Base-by-base conservation (phyloP, 2,797 vertebrate species). In the Esox lucius region DNA sequence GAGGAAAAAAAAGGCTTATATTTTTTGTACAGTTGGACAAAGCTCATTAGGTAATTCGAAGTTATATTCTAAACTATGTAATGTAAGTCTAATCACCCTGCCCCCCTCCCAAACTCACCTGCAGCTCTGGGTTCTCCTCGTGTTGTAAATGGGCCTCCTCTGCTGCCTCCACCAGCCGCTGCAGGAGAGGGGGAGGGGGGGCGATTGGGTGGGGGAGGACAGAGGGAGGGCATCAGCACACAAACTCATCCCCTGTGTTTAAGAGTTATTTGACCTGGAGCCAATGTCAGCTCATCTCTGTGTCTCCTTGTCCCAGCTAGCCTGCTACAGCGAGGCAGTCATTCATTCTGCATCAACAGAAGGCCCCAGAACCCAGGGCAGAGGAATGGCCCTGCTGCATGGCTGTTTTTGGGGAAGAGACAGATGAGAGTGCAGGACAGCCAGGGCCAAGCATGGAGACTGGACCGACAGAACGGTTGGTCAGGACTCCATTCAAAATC, bases 111-210 rank as follows among this genome's bases (percentile, higher is more conserved):
- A 5, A 22, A 72, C 75, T 93, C 92, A 99, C 98, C 97, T 99
- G 96, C 72, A 99, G 92, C 65, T 99, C 96, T 8, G 97, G 96
- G 83, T 99, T 96, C 68, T 98, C 97, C 85, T 97, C 96, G 1
- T 99, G 98, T 81, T 99, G 96, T 86, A 96, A 92, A 66, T 99
- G 97, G 74, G 98, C 98, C 77, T 98, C 96, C 85, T 99, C 97
- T 17, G 98, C 98, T 70, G 97, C 97, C 87, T 99, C 97, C 83
- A 99, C 98, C 16, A 99, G 94, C 78, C 96, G 94, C 98, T 99
- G 84, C 4, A 81, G 83, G 65, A 22, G 81, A 42, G 51, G 17
- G 39, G 39, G 26, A 4, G 13, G 4, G 26, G 61, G 66, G 13
- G 22, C 7, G 68, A 69, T 22, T 49, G n/a, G 42, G 24, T 3